Evolutionary conservation across 2,888 invertebrate genomes (phyloP).

Genomic region (Drosophila subquinaria): DNA sequence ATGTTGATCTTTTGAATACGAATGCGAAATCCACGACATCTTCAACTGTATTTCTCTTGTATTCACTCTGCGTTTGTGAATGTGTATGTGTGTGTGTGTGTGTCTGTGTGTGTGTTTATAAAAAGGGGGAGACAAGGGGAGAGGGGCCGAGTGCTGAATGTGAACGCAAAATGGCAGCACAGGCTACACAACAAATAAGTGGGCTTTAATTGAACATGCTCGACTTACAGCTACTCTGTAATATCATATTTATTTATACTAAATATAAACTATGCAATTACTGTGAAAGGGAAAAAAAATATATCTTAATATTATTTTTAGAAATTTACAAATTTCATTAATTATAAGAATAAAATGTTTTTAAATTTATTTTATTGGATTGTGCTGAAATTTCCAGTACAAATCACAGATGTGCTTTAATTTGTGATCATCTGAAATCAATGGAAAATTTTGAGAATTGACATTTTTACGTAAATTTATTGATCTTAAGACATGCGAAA

Average conservation of each 20-base stretch:
- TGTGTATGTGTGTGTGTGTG: background rate
- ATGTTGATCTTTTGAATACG: slow-evolving; percentile 81
- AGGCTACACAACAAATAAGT: slow-evolving; percentile 48
- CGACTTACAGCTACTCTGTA: slow-evolving; percentile 2
- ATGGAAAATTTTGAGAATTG: too few species aligned
- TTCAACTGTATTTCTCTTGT: slow-evolving; percentile 26
- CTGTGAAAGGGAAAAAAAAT: too few species aligned
- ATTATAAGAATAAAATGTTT: too few species aligned
- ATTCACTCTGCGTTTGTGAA: slow-evolving; percentile 2
- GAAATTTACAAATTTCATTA: too few species aligned
- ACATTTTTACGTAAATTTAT: too few species aligned
- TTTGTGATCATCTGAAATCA: too few species aligned
- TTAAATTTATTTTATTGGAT: too few species aligned
- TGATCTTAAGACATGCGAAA: too few species aligned
- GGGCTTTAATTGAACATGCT: background rate
- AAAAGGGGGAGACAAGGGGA: background rate
- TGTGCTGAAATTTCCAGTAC: too few species aligned
- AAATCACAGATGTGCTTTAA: too few species aligned
- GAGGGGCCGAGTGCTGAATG: slow-evolving; percentile 25
- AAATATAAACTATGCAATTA: too few species aligned
- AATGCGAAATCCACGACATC: slow-evolving; percentile 65
- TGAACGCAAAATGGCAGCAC: slow-evolving; percentile 64
- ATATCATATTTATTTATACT: background rate
- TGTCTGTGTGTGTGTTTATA: background rate
- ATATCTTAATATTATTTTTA: too few species aligned